These are phyloP conservation scores for Myotis daubentonii DNA, from an alignment of 2,797 vertebrate genomes.

Conservation along the genomic window DNA sequence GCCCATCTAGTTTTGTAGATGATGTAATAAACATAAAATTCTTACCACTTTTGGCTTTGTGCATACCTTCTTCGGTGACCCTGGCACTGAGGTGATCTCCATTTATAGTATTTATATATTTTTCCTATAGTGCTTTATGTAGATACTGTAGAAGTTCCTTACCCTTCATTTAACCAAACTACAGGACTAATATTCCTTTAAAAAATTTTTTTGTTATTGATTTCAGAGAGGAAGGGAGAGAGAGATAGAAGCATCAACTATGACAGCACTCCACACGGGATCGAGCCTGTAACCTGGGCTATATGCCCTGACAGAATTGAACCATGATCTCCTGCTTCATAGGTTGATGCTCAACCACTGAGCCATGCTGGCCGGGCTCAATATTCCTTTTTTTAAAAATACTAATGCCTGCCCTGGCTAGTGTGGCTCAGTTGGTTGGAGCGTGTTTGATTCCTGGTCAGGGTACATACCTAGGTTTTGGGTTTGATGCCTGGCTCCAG, in stretches of 20 bases:
- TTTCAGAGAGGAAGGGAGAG: too few species aligned
- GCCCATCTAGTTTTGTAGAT: too few species aligned
- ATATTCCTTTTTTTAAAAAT: background rate
- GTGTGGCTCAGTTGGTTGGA: background rate
- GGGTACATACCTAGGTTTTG: background rate
- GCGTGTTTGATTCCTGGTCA: background rate
- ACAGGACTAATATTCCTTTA: background rate
- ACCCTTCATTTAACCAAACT: background rate
- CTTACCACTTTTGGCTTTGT: too few species aligned
- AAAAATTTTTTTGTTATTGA: background rate
- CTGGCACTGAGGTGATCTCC: background rate
- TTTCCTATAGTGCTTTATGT: conserved; percentile 36
- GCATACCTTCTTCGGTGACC: too few species aligned
- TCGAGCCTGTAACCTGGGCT: too few species aligned
- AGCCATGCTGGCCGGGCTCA: too few species aligned
- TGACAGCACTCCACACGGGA: too few species aligned
- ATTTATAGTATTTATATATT: conserved; percentile 18
- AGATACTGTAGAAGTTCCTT: background rate
- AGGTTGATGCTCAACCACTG: too few species aligned
- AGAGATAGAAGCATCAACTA: too few species aligned
- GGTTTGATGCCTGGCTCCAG: background rate
- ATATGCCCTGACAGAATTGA: too few species aligned
- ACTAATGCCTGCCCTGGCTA: background rate
- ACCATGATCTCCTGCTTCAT: too few species aligned
- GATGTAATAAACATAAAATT: too few species aligned